phyloP scores from a whole-genome alignment of 2,797 vertebrate species.

The Botia kubotai region DNA sequence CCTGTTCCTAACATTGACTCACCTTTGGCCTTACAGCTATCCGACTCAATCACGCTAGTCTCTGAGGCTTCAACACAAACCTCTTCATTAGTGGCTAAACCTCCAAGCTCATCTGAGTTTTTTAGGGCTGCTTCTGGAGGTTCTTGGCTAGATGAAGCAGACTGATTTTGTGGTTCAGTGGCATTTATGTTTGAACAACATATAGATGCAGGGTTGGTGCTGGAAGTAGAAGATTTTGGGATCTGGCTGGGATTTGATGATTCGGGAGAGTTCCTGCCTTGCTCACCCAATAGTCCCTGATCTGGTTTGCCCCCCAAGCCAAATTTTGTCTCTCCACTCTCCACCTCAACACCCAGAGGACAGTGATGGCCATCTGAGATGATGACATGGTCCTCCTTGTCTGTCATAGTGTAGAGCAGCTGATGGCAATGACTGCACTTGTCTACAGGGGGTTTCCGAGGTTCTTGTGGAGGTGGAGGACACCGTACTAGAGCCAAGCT shows the following conservation, averaged over 20 bases:
- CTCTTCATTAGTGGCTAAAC: slow-evolving; percentile 41
- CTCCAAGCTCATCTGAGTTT: slow-evolving; percentile 45
- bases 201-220: slow-evolving; percentile 24
- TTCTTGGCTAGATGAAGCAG: not conserved
- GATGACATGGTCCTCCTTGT: slow-evolving; percentile 98
- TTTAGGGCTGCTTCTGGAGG: slow-evolving; percentile 37
- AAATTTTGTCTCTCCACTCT: slow-evolving; percentile 70
- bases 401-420: slow-evolving; percentile 95
- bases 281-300: slow-evolving; percentile 9
- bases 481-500: slow-evolving; percentile 92
- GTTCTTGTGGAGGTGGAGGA: slow-evolving; percentile 78
- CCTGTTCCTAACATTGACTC: not conserved
- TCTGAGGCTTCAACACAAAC: slow-evolving; percentile 51
- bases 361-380: slow-evolving; percentile 97
- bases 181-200: slow-evolving; percentile 18
- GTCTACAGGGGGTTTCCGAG: slow-evolving; percentile 82
- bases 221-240: slow-evolving; percentile 40
- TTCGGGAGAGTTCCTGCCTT: slow-evolving; percentile 69
- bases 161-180: slow-evolving; percentile 2
- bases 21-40: slow-evolving; percentile 15
- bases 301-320: slow-evolving; percentile 27
- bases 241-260: slow-evolving; percentile 54
- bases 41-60: not conserved
- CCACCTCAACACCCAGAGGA: slow-evolving; percentile 81
- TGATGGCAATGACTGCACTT: slow-evolving; percentile 94